Conservation (phyloP, 2,113 vertebrate genomes). For the Rhodinocichla rosea region DNA sequence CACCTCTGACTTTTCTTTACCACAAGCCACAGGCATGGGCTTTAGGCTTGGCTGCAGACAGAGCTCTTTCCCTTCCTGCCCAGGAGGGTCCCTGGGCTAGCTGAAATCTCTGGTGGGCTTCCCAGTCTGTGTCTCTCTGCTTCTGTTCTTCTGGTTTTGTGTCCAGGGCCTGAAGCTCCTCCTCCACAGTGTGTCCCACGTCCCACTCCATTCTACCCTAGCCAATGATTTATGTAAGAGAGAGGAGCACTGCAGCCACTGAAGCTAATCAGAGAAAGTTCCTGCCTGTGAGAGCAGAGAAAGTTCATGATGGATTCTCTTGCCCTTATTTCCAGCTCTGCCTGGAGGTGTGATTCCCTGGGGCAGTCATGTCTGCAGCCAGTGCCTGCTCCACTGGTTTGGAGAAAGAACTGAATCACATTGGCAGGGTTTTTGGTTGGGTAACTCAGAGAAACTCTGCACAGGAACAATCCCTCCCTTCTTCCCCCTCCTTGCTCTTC, state of each 20-base stretch:
- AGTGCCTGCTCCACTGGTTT: conserved; percentile 24
- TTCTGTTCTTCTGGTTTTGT: neutral
- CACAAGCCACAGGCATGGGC: neutral
- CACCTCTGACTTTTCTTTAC: neutral
- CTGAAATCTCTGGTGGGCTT: neutral
- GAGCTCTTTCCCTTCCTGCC: neutral
- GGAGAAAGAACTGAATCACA: conserved; percentile 16
- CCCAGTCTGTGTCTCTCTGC: neutral
- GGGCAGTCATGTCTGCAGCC: conserved; percentile 6
- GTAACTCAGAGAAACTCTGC: neutral
- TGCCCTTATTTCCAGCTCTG: conserved; percentile 35
- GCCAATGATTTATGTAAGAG: neutral
- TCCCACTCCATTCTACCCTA: neutral
- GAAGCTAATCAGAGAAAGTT: neutral
- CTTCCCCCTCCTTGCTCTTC: neutral
- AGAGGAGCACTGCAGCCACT: neutral
- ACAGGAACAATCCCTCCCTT: neutral
- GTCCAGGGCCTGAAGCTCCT: neutral
- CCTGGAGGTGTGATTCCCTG: conserved; percentile 4
- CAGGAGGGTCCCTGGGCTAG: neutral
- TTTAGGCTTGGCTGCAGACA: neutral
- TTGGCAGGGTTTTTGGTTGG: conserved; percentile 21
- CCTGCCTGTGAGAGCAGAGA: neutral
- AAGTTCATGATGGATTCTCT: conserved; percentile 29
- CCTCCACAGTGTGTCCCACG: neutral